Evolutionary conservation across 2,113 vertebrate genomes (phyloP).

Genomic region (Eretmochelys imbricata): DNA sequence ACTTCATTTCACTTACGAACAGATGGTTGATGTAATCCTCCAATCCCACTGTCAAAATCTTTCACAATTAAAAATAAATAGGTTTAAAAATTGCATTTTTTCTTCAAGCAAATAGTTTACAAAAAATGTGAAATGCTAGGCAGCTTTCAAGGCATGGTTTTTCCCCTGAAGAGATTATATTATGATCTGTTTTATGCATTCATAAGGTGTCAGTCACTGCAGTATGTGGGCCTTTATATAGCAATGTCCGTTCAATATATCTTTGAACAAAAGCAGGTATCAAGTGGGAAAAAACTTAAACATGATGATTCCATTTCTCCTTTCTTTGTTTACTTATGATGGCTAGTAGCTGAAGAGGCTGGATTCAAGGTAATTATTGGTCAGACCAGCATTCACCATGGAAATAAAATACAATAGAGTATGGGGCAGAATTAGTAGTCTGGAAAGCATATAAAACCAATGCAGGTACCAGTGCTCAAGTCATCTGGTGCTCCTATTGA

Average conservation of each 20-base stretch:
- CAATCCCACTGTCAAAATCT: background rate
- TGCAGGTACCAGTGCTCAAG: background rate
- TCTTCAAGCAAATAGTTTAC: background rate
- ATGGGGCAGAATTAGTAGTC: background rate
- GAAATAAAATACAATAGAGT: background rate
- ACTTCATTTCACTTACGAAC: conserved; percentile 6
- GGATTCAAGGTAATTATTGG: background rate
- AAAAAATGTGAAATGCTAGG: background rate
- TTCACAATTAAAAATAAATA: background rate
- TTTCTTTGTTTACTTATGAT: background rate
- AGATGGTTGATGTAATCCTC: background rate
- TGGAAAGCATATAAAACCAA: background rate
- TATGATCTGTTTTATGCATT: background rate
- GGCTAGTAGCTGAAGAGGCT: background rate
- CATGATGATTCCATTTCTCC: background rate
- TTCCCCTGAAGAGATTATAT: background rate
- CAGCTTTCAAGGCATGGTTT: background rate
- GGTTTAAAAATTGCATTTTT: background rate
- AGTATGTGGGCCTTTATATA: background rate
- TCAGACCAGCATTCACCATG: background rate
- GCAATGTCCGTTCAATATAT: background rate
- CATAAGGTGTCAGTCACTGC: background rate
- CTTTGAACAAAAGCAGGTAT: background rate
- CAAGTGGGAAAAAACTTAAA: background rate
- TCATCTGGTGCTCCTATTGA: background rate